A percentile compares a stretch with the other conserved stretches of the same genome.
Conservation (phyloP, 2,888 invertebrate genomes). For the Torymus aiolomorphi region DNA sequence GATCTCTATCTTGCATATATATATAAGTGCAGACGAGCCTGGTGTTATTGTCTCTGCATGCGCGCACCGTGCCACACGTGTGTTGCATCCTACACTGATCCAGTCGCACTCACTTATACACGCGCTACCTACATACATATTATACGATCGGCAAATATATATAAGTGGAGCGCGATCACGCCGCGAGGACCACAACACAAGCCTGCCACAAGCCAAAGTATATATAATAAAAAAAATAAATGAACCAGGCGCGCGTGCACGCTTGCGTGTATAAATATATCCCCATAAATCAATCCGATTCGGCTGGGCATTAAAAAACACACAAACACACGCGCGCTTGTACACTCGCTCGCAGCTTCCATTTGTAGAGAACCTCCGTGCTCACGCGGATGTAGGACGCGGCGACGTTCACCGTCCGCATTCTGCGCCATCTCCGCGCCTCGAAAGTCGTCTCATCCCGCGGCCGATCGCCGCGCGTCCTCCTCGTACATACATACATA, state of each 20-base stretch:
- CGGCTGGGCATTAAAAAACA: slow-evolving; percentile 22
- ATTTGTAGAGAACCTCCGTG: slow-evolving; percentile 37
- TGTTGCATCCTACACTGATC: too few relatives aligned
- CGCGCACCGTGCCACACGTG: too few relatives aligned
- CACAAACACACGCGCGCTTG: background rate
- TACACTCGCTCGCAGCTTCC: background rate
- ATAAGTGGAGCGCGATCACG: too few relatives aligned
- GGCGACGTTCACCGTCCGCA: slow-evolving; percentile 47
- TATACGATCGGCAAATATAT: too few relatives aligned
- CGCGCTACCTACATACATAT: too few relatives aligned
- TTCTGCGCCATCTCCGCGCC: slow-evolving; percentile 19
- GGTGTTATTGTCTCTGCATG: too few relatives aligned
- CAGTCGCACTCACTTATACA: too few relatives aligned
- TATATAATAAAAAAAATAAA: too few relatives aligned
- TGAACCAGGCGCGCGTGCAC: background rate
- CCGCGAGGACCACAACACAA: too few relatives aligned
- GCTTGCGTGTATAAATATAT: background rate
- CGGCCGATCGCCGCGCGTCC: background rate
- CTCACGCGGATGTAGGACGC: slow-evolving; percentile 35
- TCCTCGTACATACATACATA: background rate
- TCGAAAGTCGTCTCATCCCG: background rate
- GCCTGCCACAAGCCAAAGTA: too few relatives aligned
- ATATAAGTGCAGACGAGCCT: too few relatives aligned
- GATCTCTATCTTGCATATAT: too few relatives aligned
- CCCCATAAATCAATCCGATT: slow-evolving; percentile 13